Evolutionary conservation across 37 sponge, comb jelly and placozoan species (phyloP), one percentile per base, ranked within the genome.

Genomic region (Bolinopsis microptera): DNA sequence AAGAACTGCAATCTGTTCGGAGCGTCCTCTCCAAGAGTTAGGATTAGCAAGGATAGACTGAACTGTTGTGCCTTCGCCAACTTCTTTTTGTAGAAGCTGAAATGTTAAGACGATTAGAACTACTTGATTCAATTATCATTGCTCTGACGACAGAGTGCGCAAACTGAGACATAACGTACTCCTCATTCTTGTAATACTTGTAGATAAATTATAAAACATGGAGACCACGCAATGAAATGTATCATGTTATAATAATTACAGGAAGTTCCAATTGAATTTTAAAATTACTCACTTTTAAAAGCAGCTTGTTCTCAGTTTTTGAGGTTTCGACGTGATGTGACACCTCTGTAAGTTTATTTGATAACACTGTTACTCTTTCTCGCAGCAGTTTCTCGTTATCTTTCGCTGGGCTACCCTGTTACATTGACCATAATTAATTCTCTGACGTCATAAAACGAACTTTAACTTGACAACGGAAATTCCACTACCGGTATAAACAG

Each of bases 21-120:
- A 40, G 1, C 90, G n/a, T 21, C 90, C 90, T 16, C 90, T 40
- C 90, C 90, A 86, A 9, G 90, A 33, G 48, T 86, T 86, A 0
- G 90, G 90, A 25, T 39, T 41, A 0, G 90, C 90, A 5, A 86
- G 90, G 2, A 86, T 40, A 27, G 90, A 86, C 31, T 86, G 90
- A 30, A 86, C 61, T 24, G 41, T n/a, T 8, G 90, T 34, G 0
- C 90, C 90, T 27, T 86, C 90, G n/a, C 90, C 90, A 2, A 86
- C 90, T 40, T 86, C 90, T 40, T 38, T 38, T 40, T 86, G 90
- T 0, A 86, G 90, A 0, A 86, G 61, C 90, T 86, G 90, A 23
- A 36, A 48, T n/a, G n/a, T n/a, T n/a, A n/a, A n/a, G n/a, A n/a
- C n/a, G n/a, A n/a, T n/a, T n/a, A n/a, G n/a, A n/a, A n/a, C n/a